phyloP scores from a whole-genome alignment of 2,113 vertebrate genomes.

The Steatornis caripensis region DNA sequence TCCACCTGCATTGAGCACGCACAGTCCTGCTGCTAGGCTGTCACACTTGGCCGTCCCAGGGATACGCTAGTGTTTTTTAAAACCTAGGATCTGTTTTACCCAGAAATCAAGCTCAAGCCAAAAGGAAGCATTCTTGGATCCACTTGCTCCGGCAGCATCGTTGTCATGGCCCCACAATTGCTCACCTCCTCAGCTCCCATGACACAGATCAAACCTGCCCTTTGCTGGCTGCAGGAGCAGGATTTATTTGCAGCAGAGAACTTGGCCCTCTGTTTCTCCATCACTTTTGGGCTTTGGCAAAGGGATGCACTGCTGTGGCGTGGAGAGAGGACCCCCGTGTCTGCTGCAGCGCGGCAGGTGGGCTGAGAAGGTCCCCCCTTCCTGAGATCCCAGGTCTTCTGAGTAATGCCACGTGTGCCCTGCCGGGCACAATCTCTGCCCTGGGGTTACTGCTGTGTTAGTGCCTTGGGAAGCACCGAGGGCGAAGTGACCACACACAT shows the following conservation, averaged over 20 bases:
- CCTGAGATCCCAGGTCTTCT: neutral
- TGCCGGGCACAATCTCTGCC: neutral
- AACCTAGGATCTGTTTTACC: neutral
- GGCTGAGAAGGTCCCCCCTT: neutral
- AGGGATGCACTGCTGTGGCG: neutral
- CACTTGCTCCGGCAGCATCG: neutral
- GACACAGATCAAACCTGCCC: neutral
- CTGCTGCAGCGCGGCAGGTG: rapidly evolving
- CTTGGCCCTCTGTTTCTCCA: rapidly evolving
- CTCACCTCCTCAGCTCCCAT: neutral
- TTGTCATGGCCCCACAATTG: neutral
- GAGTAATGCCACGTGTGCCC: rapidly evolving
- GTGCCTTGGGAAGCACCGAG: neutral
- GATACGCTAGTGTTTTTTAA: neutral
- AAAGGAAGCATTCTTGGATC: neutral
- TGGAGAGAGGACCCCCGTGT: neutral
- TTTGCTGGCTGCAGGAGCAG: neutral
- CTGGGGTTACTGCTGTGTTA: neutral
- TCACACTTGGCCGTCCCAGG: neutral
- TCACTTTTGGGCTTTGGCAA: neutral
- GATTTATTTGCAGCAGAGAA: neutral
- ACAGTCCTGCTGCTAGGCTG: neutral
- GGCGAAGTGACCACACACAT: neutral
- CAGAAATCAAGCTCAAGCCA: neutral
- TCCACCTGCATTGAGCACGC: neutral